These are phyloP conservation scores for Orthonyx spaldingii DNA, from an alignment of 2,113 vertebrate species.

Conservation along the genomic window DNA sequence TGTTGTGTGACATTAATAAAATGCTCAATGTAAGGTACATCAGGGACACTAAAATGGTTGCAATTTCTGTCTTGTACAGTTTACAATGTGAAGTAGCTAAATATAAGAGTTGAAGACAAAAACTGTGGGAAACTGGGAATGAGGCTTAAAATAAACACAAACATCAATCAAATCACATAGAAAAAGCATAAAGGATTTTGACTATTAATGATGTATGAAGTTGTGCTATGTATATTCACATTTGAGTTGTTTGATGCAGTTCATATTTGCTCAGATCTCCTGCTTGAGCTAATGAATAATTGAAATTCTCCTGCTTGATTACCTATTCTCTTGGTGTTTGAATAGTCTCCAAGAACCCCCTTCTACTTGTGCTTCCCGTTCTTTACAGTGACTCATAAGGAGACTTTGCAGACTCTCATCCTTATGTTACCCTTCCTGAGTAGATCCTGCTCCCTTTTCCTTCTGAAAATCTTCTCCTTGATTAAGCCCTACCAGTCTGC, in stretches of 20 bases:
- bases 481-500: not conserved
- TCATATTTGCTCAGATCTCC: not conserved
- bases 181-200: not conserved
- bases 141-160: slow-evolving; percentile 12
- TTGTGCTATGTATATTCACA: not conserved
- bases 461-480: not conserved
- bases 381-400: not conserved
- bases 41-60: not conserved
- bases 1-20: not conserved
- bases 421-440: not conserved
- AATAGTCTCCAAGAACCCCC: not conserved
- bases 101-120: not conserved
- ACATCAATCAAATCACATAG: not conserved
- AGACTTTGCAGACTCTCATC: not conserved
- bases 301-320: slow-evolving; percentile 6
- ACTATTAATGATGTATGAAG: not conserved
- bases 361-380: not conserved
- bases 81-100: not conserved
- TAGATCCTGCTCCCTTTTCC: not conserved
- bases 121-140: not conserved
- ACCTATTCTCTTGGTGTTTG: not conserved
- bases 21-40: not conserved
- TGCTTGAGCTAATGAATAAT: not conserved
- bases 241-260: not conserved
- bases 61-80: not conserved